phyloP scores from a whole-genome alignment of 2,888 invertebrate species.

The Athalia cordata region DNA sequence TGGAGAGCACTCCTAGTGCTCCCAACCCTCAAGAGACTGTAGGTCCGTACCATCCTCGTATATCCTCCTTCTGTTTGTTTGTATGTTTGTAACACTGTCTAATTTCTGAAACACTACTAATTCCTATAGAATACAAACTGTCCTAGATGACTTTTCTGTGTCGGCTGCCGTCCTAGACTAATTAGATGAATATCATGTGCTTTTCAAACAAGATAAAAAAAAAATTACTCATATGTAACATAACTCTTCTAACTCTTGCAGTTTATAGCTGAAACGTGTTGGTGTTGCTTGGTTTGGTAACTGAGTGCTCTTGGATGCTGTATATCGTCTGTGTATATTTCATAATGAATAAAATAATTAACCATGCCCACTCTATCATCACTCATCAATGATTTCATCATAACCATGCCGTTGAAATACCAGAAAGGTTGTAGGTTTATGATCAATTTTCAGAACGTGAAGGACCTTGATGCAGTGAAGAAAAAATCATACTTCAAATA shows the following conservation, averaged over 20 bases:
- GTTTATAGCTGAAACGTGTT: slow-evolving; percentile 54
- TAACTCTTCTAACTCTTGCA: slow-evolving; percentile 44
- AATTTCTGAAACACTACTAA: slow-evolving; percentile 51
- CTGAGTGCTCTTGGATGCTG: slow-evolving; percentile 57
- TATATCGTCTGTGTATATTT: slow-evolving; percentile 44
- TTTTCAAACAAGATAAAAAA: slow-evolving; percentile 39
- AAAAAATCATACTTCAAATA: background rate
- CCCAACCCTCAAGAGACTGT: slow-evolving; percentile 70
- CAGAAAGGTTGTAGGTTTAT: slow-evolving; percentile 26
- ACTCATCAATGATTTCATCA: background rate
- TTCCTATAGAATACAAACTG: slow-evolving; percentile 58
- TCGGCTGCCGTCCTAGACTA: slow-evolving; percentile 47
- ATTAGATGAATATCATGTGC: slow-evolving; percentile 29
- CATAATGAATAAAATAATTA: background rate
- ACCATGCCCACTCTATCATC: background rate
- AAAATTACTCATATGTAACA: background rate
- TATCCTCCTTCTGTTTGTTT: slow-evolving; percentile 58
- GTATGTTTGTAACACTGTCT: slow-evolving; percentile 64
- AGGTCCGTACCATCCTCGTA: slow-evolving; percentile 71
- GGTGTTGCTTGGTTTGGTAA: slow-evolving; percentile 71
- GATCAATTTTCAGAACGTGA: background rate
- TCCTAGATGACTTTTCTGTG: slow-evolving; percentile 52
- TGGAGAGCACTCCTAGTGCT: slow-evolving; percentile 70
- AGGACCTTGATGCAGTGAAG: background rate
- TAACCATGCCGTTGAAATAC: slow-evolving; percentile 5